Evolutionary conservation across 2,888 invertebrate species (phyloP), one percentile per base, ranked within the genome.

Genomic region (Orthosia gracilis): DNA sequence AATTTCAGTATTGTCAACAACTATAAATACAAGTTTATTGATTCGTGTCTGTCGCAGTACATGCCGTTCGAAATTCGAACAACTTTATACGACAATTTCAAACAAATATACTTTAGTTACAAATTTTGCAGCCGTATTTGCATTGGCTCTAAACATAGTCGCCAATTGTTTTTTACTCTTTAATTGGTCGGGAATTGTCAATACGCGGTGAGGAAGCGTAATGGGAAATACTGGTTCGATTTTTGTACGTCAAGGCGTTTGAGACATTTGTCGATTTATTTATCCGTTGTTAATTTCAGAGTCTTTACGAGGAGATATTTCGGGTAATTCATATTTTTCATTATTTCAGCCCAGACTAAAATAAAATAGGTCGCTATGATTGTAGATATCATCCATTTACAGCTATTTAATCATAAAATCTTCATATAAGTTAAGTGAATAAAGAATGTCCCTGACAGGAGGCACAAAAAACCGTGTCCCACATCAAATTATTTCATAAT

Each of bases 401-500:
- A 65, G 23, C 11, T 3, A 57, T 72, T 83, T 65, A 21, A 64
- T 49, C n/a, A 31, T 31, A 78, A 18, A 18, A 58, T 63, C 23
- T 71, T 59, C 47, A 59, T 59, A 49, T 4, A 72, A 21, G 69
- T 54, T 66, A 54, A 55, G 65, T 81, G 50, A 71, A 76, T 82
- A 76, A 85, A 82, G 76, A 82, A 69, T 82, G 49, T 61, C 58
- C 49, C 40, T 13, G 31, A 68, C 40, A 71, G 47, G 21, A 59
- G 21, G 18, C 76, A 76, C 79, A 86, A 86, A 85, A 85, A 78
- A 79, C 77, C 66, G 31, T 61, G 76, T 82, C 82, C 86, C 83
- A 78, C 76, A 82, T 86, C 73, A 84, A 89, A 87, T 87, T 85
- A 89, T 88, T 89, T 87, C 73, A 84, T 87, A 89, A 90, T 88